Evolutionary conservation across 2,797 vertebrate species (phyloP).

Genomic region (Pseudochaenichthys georgianus): DNA sequence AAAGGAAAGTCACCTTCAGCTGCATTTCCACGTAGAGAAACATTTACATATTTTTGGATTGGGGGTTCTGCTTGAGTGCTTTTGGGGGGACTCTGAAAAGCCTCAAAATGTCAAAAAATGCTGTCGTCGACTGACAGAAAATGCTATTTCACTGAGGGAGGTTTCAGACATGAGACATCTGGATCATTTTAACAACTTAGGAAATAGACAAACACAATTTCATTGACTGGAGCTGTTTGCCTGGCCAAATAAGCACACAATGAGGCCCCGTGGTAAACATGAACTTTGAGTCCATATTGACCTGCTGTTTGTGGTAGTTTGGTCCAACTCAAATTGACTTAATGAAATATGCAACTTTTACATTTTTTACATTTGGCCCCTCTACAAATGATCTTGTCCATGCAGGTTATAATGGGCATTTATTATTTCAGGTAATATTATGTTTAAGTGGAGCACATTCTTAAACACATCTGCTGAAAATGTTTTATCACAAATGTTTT

Average conservation of each 20-base stretch:
- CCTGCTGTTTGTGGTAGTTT: neutral
- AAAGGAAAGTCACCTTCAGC: neutral
- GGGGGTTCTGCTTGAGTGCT: neutral
- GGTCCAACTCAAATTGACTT: neutral
- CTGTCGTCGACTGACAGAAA: neutral
- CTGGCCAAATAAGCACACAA: neutral
- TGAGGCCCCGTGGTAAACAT: neutral
- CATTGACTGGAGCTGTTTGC: neutral
- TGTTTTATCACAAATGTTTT: neutral
- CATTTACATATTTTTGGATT: neutral
- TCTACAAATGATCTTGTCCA: no score
- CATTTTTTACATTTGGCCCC: neutral
- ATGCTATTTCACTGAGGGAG: neutral
- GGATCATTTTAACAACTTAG: neutral
- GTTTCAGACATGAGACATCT: slow-evolving; percentile 1
- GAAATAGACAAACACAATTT: slow-evolving; percentile 19
- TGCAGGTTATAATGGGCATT: neutral
- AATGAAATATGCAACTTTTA: neutral
- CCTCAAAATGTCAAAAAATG: neutral
- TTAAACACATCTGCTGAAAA: neutral
- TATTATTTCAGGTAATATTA: neutral
- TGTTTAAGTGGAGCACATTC: neutral
- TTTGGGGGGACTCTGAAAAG: neutral
- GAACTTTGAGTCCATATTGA: neutral
- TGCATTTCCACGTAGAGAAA: neutral